phyloP scores from a whole-genome alignment of 2,888 invertebrate genomes.

The Drosophila mulleri region DNA sequence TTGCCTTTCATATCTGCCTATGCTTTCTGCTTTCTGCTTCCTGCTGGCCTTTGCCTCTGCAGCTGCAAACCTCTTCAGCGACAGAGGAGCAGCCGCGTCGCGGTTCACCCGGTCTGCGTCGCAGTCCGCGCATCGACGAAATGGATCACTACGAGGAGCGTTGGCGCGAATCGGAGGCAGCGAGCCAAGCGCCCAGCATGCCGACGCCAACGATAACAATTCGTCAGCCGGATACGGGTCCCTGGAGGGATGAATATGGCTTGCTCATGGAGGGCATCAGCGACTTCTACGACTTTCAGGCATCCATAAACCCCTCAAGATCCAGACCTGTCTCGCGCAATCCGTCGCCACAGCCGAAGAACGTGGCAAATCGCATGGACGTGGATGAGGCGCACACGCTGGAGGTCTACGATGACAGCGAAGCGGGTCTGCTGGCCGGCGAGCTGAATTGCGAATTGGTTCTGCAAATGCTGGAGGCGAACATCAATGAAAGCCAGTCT shows the following conservation, averaged over 20 bases:
- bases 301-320: constrained; percentile 83
- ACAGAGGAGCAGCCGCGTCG: constrained; percentile 67
- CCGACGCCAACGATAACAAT: constrained; percentile 50
- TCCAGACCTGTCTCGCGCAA: constrained; percentile 77
- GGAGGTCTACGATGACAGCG: constrained; percentile 76
- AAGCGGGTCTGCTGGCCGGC: constrained; percentile 32
- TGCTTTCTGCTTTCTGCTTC: not conserved
- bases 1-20: constrained; percentile 63
- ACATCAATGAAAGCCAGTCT: constrained; percentile 32
- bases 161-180: constrained; percentile 61
- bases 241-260: constrained; percentile 81
- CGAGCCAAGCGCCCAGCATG: constrained; percentile 20
- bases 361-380: constrained; percentile 70
- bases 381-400: constrained; percentile 44
- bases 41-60: constrained; percentile 33
- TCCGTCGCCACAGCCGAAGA: constrained; percentile 76
- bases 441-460: constrained; percentile 69
- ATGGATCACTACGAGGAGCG: constrained; percentile 82
- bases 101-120: constrained; percentile 75
- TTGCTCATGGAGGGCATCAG: constrained; percentile 83
- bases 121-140: constrained; percentile 83
- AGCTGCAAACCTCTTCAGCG: constrained; percentile 76
- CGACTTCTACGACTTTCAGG: constrained; percentile 84
- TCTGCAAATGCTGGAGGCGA: constrained; percentile 63
- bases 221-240: constrained; percentile 74